Percentiles rank a stretch among this genome's conserved stretches.
These are phyloP conservation scores for Hylaeus volcanicus DNA, from an alignment of 1,140 invertebrate species.

Conservation along the genomic window DNA sequence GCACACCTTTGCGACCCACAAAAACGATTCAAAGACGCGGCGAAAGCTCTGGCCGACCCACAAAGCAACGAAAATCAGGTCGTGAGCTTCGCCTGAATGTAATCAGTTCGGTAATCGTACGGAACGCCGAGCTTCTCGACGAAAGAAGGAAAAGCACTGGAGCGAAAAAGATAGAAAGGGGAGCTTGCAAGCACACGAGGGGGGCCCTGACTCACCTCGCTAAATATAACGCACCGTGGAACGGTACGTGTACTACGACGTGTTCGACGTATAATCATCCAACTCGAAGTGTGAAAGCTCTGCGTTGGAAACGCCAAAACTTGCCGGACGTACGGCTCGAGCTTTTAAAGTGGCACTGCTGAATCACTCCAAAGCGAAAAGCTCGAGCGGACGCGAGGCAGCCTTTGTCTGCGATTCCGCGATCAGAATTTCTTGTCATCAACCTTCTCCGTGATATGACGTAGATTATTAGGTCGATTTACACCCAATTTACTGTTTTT, in stretches of 20 bases:
- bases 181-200: constrained; percentile 55
- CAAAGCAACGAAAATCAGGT: background rate
- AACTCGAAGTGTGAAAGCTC: constrained; percentile 52
- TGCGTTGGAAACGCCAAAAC: constrained; percentile 43
- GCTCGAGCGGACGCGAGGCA: constrained; percentile 3
- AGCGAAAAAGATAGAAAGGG: constrained; percentile 46
- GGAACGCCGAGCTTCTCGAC: constrained; percentile 20
- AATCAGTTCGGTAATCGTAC: constrained; percentile 53
- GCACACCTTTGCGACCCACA: background rate
- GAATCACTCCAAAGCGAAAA: constrained; percentile 14
- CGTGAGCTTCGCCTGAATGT: constrained; percentile 1
- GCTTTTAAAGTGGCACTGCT: constrained; percentile 57
- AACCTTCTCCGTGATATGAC: background rate
- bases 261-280: constrained; percentile 57
- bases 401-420: background rate
- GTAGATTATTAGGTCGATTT: too few relatives aligned
- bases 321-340: constrained; percentile 26
- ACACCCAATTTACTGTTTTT: too few relatives aligned
- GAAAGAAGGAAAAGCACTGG: constrained; percentile 46
- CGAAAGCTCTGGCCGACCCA: background rate
- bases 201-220: constrained; percentile 60
- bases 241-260: constrained; percentile 44
- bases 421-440: background rate
- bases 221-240: constrained; percentile 63
- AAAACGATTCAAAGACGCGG: background rate